Evolutionary conservation across 2,113 vertebrate genomes (phyloP).

Genomic region (Vimba vimba): DNA sequence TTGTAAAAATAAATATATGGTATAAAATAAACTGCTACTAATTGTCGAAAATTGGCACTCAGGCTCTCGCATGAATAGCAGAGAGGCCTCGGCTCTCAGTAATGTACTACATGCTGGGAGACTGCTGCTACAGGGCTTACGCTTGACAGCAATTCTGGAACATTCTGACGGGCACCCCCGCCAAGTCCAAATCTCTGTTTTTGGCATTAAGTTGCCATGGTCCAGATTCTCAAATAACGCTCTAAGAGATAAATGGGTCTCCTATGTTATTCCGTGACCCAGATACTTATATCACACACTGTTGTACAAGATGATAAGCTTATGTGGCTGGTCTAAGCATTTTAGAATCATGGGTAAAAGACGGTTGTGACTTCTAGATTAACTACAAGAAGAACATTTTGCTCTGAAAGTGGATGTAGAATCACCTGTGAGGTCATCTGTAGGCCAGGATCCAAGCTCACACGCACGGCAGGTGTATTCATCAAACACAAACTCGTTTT

Average conservation of each 20-base stretch:
- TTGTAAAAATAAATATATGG: too few species aligned
- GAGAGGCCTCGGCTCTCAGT: not conserved
- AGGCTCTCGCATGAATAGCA: not conserved
- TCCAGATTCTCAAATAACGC: slow-evolving; percentile 46
- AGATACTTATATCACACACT: slow-evolving; percentile 31
- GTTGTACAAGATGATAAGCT: slow-evolving; percentile 17
- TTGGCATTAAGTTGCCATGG: slow-evolving; percentile 37
- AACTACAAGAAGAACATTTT: not conserved
- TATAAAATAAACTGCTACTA: not conserved
- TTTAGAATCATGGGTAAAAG: slow-evolving; percentile 9
- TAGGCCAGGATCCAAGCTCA: slow-evolving; percentile 93
- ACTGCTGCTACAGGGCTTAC: slow-evolving; percentile 17
- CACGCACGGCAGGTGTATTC: slow-evolving; percentile 97
- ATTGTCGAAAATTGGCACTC: slow-evolving; percentile 7
- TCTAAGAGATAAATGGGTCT: slow-evolving; percentile 48
- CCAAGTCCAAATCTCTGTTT: slow-evolving; percentile 47
- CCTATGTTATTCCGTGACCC: slow-evolving; percentile 38
- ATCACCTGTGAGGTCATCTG: slow-evolving; percentile 90
- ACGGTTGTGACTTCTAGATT: not conserved
- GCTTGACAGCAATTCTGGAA: slow-evolving; percentile 40
- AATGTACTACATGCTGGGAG: slow-evolving; percentile 18
- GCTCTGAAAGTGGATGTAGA: not conserved
- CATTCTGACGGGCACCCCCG: slow-evolving; percentile 26
- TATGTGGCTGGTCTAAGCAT: not conserved
- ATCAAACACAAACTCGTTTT: slow-evolving; percentile 95